A percentile compares a stretch with the other conserved stretches of the same genome.
phyloP scores from a whole-genome alignment of 2,888 invertebrate species.

The Cheiracanthium punctorium region DNA sequence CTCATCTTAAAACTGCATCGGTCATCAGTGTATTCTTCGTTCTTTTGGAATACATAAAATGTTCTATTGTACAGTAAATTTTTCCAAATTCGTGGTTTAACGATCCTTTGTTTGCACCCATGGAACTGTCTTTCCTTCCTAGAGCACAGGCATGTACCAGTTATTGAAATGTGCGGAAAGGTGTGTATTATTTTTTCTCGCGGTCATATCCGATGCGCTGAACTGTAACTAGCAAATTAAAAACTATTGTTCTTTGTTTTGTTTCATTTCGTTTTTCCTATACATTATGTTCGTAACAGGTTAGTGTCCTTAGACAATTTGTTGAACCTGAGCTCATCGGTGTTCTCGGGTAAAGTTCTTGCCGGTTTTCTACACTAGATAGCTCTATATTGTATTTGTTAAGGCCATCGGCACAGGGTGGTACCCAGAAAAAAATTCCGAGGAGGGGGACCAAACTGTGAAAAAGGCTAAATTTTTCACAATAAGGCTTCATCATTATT shows the following conservation, averaged over 20 bases:
- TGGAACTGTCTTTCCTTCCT: neutral
- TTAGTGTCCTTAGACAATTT: neutral
- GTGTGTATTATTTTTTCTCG: neutral
- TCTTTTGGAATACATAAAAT: neutral
- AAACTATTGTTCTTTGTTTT: neutral
- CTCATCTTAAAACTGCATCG: neutral
- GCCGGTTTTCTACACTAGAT: no score
- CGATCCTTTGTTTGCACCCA: neutral
- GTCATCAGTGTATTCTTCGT: neutral
- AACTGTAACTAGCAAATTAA: slow-evolving; percentile 3
- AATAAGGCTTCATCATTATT: no score
- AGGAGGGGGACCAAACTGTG: no score
- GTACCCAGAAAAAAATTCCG: no score
- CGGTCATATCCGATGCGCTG: neutral
- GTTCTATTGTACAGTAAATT: neutral
- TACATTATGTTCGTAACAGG: neutral
- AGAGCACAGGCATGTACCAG: no score
- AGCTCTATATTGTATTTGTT: no score
- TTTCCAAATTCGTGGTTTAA: neutral
- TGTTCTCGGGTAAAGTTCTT: no score
- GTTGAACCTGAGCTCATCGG: neutral
- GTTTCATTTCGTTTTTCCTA: neutral
- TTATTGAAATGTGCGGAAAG: neutral
- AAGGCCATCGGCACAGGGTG: no score
- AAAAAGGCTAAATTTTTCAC: no score